Evolutionary conservation across 2,888 invertebrate species (phyloP).

Genomic region (Drosophila leonis): DNA sequence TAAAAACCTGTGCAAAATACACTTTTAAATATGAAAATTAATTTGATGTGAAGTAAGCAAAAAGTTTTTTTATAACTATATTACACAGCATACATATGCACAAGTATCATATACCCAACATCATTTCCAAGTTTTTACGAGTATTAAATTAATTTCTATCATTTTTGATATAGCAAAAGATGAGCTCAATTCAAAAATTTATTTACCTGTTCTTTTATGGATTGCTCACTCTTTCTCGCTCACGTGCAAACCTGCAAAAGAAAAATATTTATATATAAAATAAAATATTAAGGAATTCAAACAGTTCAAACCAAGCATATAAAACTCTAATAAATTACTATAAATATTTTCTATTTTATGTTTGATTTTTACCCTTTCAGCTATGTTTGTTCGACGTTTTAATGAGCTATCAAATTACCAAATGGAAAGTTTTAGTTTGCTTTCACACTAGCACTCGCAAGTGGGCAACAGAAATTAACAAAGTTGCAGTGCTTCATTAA

Average conservation of each 20-base stretch:
- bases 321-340: neutral
- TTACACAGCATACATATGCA: neutral
- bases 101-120: neutral
- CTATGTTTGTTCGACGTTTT: neutral
- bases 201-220: slow-evolving; percentile 46
- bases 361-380: neutral
- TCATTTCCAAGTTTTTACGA: neutral
- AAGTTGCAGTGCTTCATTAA: slow-evolving; percentile 53
- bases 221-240: neutral
- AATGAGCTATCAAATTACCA: slow-evolving; percentile 36
- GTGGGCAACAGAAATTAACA: slow-evolving; percentile 48
- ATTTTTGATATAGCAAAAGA: slow-evolving; percentile 9
- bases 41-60: too few species aligned
- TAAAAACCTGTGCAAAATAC: too few species aligned
- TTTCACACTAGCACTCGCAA: slow-evolving; percentile 25
- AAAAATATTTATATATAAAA: slow-evolving; percentile 4
- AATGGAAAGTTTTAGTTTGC: slow-evolving; percentile 6
- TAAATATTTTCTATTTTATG: neutral
- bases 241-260: slow-evolving; percentile 26
- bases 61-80: neutral
- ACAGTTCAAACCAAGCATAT: neutral
- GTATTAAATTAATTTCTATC: slow-evolving; percentile 7
- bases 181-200: slow-evolving; percentile 26
- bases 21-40: too few species aligned
- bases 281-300: slow-evolving; percentile 3